Base-by-base conservation (phyloP, 2,113 vertebrate genomes). In the Columba janthina region DNA sequence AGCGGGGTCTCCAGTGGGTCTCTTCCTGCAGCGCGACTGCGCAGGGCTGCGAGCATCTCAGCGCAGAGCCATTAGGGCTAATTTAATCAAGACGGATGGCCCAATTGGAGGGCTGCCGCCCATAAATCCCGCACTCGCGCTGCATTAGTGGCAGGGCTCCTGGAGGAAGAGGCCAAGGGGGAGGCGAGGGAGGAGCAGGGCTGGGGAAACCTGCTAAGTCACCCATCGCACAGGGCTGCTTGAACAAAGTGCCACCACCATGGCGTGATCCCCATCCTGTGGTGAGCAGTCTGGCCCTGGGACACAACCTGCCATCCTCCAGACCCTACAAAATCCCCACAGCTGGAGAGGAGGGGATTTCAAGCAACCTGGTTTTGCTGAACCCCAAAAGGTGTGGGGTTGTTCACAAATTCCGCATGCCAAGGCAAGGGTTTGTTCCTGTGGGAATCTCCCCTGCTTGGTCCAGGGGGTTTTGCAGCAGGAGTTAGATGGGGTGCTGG, bases 71-170 rank as follows among this genome's bases (percentile, higher is more conserved):
- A 96, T 96, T 94, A 95, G 90, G 82, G 88, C 94, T 96, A 92
- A 97, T 97, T 95, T 86, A 95, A 96, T 96, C 90, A 93, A 93
- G 95, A 96, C 36, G 34, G 90, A 96, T 96, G 82, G 95, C 78
- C 93, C 69, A 40, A 85, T 70, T 91, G 94, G 94, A 97, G 94
- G 94, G 90, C 96, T 96, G 95, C 95, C 17, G 85, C 69, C 95
- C 93, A 96, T 95, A 93, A 93, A 96, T 95, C 92, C 94, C 75
- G 1, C 3, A 3, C 90, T 94, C 36, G 20, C 13, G 1, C 90
- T 90, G 92, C 90, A 77, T 92, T 94, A 84, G 57, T 86, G 95
- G 71, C 94, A 93, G 92, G 85, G 56, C 79, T 94, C 79, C 90
- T 38, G 53, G 61, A 89, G 77, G 84, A 78, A 51, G 38, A 83